Percentiles rank a stretch among this genome's conserved stretches.
Conservation (phyloP, 2,797 vertebrate genomes). For the Platyrinchus mystaceus region DNA sequence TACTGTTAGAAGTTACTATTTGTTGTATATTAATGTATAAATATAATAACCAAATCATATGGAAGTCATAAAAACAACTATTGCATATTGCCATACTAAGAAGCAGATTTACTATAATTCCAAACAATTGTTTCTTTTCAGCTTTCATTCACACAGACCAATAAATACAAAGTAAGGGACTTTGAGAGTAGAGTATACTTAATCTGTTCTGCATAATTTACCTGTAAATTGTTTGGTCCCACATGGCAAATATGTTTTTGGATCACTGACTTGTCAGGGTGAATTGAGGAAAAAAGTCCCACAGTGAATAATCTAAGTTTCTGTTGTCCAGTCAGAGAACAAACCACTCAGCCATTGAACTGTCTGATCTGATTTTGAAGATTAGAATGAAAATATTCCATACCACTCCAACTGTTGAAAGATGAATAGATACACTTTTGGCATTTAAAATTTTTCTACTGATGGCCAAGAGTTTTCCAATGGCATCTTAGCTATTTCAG, state of each 20-base stretch:
- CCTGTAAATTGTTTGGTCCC: not conserved
- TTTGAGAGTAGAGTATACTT: not conserved
- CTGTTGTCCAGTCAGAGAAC: not conserved
- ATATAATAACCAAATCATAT: not conserved
- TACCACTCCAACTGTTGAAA: not conserved
- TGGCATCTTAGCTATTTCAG: slow-evolving; percentile 4
- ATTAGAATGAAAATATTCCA: not conserved
- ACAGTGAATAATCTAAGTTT: not conserved
- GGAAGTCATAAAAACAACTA: not conserved
- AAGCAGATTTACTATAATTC: not conserved
- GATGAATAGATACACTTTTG: not conserved
- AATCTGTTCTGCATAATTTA: not conserved
- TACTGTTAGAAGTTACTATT: not conserved
- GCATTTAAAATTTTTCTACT: not conserved
- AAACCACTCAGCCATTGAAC: not conserved
- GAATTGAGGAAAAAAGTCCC: not conserved
- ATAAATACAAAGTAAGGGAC: not conserved
- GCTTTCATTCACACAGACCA: not conserved
- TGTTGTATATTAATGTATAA: not conserved
- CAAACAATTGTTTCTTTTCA: not conserved
- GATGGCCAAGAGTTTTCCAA: not conserved
- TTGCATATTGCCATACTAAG: not conserved
- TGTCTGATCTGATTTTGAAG: not conserved
- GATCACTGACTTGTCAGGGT: not conserved
- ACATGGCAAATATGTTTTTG: not conserved